These are phyloP conservation scores for Netelia fuscicornis DNA, from an alignment of 2,888 invertebrate genomes.

Conservation along the genomic window DNA sequence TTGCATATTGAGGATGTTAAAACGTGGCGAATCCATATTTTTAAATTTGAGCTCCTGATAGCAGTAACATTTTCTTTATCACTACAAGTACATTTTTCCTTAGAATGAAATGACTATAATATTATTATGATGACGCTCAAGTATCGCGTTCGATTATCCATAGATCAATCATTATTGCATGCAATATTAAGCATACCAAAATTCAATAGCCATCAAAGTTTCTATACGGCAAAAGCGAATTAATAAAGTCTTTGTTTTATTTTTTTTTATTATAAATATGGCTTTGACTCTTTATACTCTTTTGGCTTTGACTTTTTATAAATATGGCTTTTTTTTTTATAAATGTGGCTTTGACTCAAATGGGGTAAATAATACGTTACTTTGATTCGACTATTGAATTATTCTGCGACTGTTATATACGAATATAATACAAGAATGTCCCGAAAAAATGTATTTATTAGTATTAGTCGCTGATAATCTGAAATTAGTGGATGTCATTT, in stretches of 20 bases:
- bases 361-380: neutral
- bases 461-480: slow-evolving; percentile 4
- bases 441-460: slow-evolving; percentile 14
- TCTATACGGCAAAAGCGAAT: slow-evolving; percentile 21
- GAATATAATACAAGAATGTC: slow-evolving; percentile 10
- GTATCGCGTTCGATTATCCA: slow-evolving; percentile 21
- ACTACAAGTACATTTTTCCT: neutral
- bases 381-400: slow-evolving; percentile 31
- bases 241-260: neutral
- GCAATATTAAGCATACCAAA: slow-evolving; percentile 39
- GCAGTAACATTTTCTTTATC: too few relatives aligned
- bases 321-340: too few relatives aligned
- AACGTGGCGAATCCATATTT: too few relatives aligned
- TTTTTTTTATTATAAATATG: too few relatives aligned
- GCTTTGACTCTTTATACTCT: too few relatives aligned
- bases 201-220: slow-evolving; percentile 48
- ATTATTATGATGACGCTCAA: slow-evolving; percentile 4
- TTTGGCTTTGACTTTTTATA: too few relatives aligned
- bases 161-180: slow-evolving; percentile 22
- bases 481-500: slow-evolving; percentile 15
- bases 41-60: too few relatives aligned
- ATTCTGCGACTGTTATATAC: slow-evolving; percentile 33
- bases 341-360: too few relatives aligned
- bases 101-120: neutral
- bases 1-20: neutral